Percentiles rank a stretch among this genome's conserved stretches.
Conservation (phyloP, 2,113 vertebrate genomes). For the Microcebus lehilahytsara region DNA sequence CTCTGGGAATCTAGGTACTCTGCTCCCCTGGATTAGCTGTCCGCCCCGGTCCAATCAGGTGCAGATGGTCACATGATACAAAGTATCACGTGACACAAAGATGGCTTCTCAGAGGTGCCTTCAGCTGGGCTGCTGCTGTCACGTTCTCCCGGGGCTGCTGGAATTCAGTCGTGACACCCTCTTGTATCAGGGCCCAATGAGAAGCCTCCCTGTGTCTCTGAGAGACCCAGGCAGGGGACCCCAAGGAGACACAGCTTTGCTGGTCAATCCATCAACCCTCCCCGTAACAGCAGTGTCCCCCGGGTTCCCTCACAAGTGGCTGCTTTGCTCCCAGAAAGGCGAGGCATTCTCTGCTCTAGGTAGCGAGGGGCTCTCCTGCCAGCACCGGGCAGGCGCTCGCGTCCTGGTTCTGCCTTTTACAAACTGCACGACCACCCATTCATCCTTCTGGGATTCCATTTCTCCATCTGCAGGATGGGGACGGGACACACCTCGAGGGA, state of each 20-base stretch:
- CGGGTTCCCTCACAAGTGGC: neutral
- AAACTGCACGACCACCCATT: fast-evolving
- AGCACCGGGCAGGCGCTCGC: fast-evolving
- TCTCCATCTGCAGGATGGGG: neutral
- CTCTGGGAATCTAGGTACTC: neutral
- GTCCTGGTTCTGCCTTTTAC: neutral
- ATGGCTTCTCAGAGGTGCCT: no score
- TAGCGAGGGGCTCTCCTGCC: neutral
- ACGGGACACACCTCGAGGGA: fast-evolving
- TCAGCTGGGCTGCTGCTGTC: fast-evolving
- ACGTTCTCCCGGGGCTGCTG: neutral
- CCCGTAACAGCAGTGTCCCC: neutral
- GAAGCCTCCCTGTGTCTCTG: neutral
- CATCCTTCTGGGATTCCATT: fast-evolving
- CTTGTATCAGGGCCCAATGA: neutral
- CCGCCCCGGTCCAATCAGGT: fast-evolving
- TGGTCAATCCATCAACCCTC: neutral
- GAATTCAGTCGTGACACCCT: neutral
- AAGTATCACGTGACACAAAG: neutral
- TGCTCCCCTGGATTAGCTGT: neutral
- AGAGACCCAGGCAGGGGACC: neutral
- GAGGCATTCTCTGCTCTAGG: fast-evolving
- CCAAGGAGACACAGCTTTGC: neutral
- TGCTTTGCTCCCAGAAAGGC: neutral
- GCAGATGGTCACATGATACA: neutral